Conservation (phyloP, 2,113 vertebrate species). For the Illadopsis cleaveri region DNA sequence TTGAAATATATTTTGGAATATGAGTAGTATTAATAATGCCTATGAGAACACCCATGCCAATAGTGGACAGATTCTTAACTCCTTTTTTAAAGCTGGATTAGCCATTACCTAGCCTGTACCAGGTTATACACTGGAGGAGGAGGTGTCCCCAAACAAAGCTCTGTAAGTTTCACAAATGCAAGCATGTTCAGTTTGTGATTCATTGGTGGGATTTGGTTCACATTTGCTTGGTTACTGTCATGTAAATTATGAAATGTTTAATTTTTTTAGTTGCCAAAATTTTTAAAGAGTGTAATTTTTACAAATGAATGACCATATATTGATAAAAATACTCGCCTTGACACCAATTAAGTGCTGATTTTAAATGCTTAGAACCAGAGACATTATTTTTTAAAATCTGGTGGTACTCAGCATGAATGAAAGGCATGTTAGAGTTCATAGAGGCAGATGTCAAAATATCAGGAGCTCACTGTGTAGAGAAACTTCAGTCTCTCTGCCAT, state of each 20-base stretch:
- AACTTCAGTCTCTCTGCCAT: not conserved
- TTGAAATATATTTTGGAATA: not conserved
- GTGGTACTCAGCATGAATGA: not conserved
- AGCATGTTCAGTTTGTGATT: not conserved
- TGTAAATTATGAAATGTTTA: not conserved
- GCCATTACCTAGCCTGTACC: not conserved
- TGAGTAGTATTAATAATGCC: accelerated
- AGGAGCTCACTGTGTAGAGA: not conserved
- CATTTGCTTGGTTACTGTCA: not conserved
- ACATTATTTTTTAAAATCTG: not conserved
- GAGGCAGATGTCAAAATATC: not conserved
- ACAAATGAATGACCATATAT: not conserved
- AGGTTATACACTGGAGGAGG: not conserved
- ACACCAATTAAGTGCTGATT: not conserved
- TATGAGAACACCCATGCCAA: not conserved
- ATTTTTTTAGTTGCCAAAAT: not conserved
- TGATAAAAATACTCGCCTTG: not conserved
- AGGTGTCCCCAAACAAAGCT: not conserved
- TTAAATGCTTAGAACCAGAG: not conserved
- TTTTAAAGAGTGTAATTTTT: not conserved
- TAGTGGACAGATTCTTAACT: not conserved
- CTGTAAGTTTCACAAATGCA: not conserved
- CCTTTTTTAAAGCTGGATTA: not conserved
- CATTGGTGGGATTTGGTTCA: not conserved
- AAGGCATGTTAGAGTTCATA: not conserved